Evolutionary conservation across 2,888 invertebrate species (phyloP).

Genomic region (Barypeithes pellucidus): DNA sequence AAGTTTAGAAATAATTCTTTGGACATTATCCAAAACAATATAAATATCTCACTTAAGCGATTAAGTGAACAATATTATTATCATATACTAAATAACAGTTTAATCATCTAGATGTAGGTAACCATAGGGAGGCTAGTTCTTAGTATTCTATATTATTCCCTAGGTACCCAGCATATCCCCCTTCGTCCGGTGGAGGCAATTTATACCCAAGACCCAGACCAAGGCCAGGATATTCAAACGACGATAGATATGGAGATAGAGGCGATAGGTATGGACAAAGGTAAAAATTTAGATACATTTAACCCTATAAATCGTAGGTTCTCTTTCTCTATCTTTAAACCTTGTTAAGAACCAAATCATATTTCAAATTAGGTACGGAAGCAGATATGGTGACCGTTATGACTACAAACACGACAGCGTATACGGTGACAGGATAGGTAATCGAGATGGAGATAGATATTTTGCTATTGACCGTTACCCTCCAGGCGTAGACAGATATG

Average conservation of each 20-base stretch:
- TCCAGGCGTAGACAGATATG: conserved; percentile 57
- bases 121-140: too few species aligned
- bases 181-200: conserved; percentile 53
- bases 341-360: too few species aligned
- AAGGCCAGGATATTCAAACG: conserved; percentile 53
- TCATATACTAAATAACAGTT: too few species aligned
- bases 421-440: conserved; percentile 57
- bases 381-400: conserved; percentile 64
- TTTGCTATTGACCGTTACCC: conserved; percentile 59
- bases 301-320: too few species aligned
- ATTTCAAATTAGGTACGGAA: conserved; percentile 70
- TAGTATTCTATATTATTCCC: too few species aligned
- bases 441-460: conserved; percentile 63
- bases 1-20: too few species aligned
- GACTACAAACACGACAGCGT: conserved; percentile 58
- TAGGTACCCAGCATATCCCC: conserved; percentile 58
- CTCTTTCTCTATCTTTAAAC: too few species aligned
- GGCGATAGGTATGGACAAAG: conserved; percentile 61
- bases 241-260: conserved; percentile 34
- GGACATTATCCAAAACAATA: too few species aligned
- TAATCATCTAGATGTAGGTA: too few species aligned
- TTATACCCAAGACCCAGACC: conserved; percentile 52
- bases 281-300: conserved; percentile 44
- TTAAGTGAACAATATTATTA: too few species aligned
- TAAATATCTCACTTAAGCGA: too few species aligned